These are phyloP conservation scores for Xanthorhoe designata DNA, from an alignment of 2,888 invertebrate genomes.

Conservation along the genomic window DNA sequence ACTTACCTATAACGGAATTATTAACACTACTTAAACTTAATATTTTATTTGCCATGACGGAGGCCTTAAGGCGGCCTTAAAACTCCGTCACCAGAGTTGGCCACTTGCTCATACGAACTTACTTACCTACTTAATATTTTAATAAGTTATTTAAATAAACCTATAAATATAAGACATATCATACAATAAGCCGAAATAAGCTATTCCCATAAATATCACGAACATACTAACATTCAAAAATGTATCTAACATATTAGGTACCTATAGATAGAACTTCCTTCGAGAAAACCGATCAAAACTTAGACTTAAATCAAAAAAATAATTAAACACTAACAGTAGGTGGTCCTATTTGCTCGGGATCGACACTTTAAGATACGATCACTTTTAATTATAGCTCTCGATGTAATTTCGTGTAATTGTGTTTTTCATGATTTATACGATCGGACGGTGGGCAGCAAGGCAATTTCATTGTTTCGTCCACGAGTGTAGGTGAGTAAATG, in stretches of 20 bases:
- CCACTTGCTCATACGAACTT: too few relatives aligned
- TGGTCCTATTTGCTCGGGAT: constrained; percentile 79
- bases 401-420: constrained; percentile 78
- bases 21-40: too few relatives aligned
- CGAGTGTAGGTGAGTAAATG: constrained; percentile 43
- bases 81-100: too few relatives aligned
- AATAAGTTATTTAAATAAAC: too few relatives aligned
- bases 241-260: too few relatives aligned
- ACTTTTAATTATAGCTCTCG: constrained; percentile 70
- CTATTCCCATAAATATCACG: neutral
- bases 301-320: constrained; percentile 32
- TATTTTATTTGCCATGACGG: too few relatives aligned
- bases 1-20: too few relatives aligned
- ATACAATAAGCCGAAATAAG: neutral
- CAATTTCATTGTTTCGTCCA: constrained; percentile 78
- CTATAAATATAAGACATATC: too few relatives aligned
- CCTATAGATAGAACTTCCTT: neutral
- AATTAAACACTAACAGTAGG: constrained; percentile 52
- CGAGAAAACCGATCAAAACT: constrained; percentile 1
- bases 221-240: neutral
- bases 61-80: too few relatives aligned
- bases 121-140: too few relatives aligned
- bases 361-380: constrained; percentile 71
- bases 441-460: constrained; percentile 61
- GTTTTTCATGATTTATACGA: constrained; percentile 75